Base-by-base conservation (phyloP, 1,140 invertebrate genomes). In the Forficula auricularia region DNA sequence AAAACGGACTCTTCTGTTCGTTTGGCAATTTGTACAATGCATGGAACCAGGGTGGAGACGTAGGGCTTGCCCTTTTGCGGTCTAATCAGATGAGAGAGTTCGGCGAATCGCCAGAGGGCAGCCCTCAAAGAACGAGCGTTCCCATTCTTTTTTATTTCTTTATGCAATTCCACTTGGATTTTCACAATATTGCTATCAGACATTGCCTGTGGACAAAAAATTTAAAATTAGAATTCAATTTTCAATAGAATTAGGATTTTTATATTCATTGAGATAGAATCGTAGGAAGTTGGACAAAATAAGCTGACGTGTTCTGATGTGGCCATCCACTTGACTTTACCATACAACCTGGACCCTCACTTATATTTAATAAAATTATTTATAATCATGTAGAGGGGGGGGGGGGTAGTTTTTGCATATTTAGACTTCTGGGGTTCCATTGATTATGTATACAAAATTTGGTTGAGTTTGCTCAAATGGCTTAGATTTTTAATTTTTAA, bases 91-190 rank as follows among this genome's bases (percentile, higher is more conserved):
- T 72, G 68, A 47, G 70, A 76, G 35, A 85, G 66, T 45, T 81
- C 66, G 3, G 77, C 74, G 65, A 87, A 86, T 47, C 80, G 64
- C 59, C 70, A 75, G 0, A 86, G 60, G 32, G 82, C 80, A 39
- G 78, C 78, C 51, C 78, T 64, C 15, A 86, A 56, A 27, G 72
- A 73, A 43, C 78, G 66, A 3, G 65, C 67, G 39, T 73, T 60
- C 12, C 78, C 78, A 60, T 82, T 83, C 52, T 75, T 76, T 54
- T 82, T 82, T 20, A 86, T 80, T 60, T 83, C 81, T 50, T 79
- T 77, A 54, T 79, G 83, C n/a, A 86, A 58, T 56, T 83, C 80
- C 50, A 82, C 72, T 51, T 81, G 73, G 38, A 87, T 65, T 52
- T 80, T 73, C 13, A 72, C 68, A 9, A 81, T 63, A 56, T 79